Evolutionary conservation across 92 coral and sea anemone genomes (phyloP).

Genomic region (Hydrozoanthus gracilis): DNA sequence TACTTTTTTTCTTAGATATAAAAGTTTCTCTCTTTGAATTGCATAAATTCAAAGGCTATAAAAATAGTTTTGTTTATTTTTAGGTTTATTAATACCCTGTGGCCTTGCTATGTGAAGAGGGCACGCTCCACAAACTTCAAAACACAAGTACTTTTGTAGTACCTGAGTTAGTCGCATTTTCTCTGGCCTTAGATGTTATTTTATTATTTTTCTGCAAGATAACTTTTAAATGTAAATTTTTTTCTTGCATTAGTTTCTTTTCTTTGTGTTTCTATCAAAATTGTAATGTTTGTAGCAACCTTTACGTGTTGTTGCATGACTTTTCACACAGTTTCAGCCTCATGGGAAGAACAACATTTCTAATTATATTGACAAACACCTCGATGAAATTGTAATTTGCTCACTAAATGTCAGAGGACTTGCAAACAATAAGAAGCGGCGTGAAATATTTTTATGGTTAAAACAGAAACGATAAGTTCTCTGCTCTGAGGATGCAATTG

Average conservation of each 20-base stretch:
- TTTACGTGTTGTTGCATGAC: slow-evolving; percentile 32
- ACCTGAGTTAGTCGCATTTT: slow-evolving; percentile 29
- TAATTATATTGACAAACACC: slow-evolving; percentile 21
- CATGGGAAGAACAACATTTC: slow-evolving; percentile 35
- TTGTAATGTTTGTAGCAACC: slow-evolving; percentile 16
- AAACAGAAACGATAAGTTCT: slow-evolving; percentile 9
- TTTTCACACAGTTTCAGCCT: slow-evolving; percentile 38
- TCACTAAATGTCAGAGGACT: slow-evolving; percentile 25
- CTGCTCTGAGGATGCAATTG: slow-evolving; percentile 19
- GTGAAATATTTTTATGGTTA: not conserved
- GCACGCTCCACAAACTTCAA: slow-evolving; percentile 33
- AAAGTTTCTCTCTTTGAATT: slow-evolving; percentile 24
- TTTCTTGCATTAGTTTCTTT: slow-evolving; percentile 20
- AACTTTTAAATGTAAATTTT: slow-evolving; percentile 14
- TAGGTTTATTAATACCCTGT: not conserved
- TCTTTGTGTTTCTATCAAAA: slow-evolving; percentile 30
- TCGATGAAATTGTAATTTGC: slow-evolving; percentile 19
- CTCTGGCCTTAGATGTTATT: slow-evolving; percentile 27
- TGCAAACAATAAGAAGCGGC: slow-evolving; percentile 8
- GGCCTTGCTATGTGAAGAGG: slow-evolving; percentile 16
- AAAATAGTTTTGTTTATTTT: slow-evolving; percentile 19
- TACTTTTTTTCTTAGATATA: too few species aligned
- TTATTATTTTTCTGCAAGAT: too few species aligned
- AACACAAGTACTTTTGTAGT: slow-evolving; percentile 38
- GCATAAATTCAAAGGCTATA: slow-evolving; percentile 34